Evolutionary conservation across 2,113 vertebrate species (phyloP), one percentile per base, ranked within the genome.

Genomic region (Labeo rohita): DNA sequence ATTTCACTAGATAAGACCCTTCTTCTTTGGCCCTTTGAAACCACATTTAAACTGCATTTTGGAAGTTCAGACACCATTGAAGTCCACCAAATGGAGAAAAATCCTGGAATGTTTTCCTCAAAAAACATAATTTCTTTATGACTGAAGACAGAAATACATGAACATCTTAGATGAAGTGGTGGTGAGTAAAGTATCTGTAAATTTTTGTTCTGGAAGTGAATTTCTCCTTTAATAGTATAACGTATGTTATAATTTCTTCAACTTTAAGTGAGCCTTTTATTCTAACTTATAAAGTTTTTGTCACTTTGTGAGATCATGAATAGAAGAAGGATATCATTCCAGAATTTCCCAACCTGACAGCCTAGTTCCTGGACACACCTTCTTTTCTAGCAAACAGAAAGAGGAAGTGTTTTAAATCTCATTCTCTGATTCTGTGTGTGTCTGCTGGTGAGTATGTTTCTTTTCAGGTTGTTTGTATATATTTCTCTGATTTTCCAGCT

Each of bases 401-500:
- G 65, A 80, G 84, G 63, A 80, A 85, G 18, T 34, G 13, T 8
- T 61, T 36, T n/a, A 65, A 28, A 63, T 28, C 13, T 12, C 9
- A 65, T 36, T 28, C 54, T 79, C 77, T 43, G 21, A 47, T 59
- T 84, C 16, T 65, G 23, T 65, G 7, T 6, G 63, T 73, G 15
- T 72, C 18, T 13, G 16, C 81, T 43, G 50, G 66, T 83, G 36
- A 73, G 66, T 73, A 54, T 3, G 9, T 16, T 11, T 0, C 2
- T 6, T 85, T 80, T 52, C 4, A 23, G 6, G 11, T 39, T 85
- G 4, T n/a, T 52, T 28, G 13, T 23, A 12, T 11, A 23, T 15
- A 39, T 39, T 8, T 70, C 47, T 77, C 23, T 86, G 66, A 70
- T 36, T 73, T 83, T 80, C 36, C 72, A 87, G 81, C 59, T 56